These are phyloP conservation scores for Sipha flava DNA, from an alignment of 1,140 invertebrate genomes.

Conservation along the genomic window DNA sequence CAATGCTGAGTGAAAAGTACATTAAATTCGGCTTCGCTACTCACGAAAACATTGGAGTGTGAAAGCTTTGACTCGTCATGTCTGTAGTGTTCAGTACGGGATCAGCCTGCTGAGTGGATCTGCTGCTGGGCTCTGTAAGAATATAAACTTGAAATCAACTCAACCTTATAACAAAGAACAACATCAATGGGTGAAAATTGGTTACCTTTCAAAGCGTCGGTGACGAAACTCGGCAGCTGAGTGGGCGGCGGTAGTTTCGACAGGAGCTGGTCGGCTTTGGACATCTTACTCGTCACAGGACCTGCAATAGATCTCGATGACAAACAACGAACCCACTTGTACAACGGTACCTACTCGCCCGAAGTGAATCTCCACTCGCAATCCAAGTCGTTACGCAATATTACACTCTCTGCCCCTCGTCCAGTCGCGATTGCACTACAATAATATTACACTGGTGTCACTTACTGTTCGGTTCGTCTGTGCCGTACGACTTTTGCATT, in stretches of 20 bases:
- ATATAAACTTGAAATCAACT: background rate
- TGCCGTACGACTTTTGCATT: too few species aligned
- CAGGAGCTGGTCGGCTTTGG: slow-evolving; percentile 40
- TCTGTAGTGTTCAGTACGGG: background rate
- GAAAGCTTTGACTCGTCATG: slow-evolving; percentile 11
- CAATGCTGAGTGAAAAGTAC: too few species aligned
- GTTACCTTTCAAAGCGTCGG: slow-evolving; percentile 35
- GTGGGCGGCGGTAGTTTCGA: slow-evolving; percentile 47
- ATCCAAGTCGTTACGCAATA: too few species aligned
- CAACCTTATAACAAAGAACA: too few species aligned
- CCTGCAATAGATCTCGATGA: background rate
- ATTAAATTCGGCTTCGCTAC: background rate
- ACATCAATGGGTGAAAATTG: too few species aligned
- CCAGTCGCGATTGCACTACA: too few species aligned
- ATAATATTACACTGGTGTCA: too few species aligned
- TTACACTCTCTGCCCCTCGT: too few species aligned
- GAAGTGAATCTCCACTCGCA: too few species aligned
- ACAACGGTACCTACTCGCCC: too few species aligned
- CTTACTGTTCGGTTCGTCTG: too few species aligned
- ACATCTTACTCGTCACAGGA: slow-evolving; percentile 35
- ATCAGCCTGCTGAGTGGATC: background rate
- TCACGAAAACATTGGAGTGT: slow-evolving; percentile 11
- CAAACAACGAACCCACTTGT: too few species aligned
- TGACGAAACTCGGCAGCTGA: slow-evolving; percentile 46
- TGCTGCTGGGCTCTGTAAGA: background rate